Evolutionary conservation across 2,888 invertebrate genomes (phyloP).

Genomic region (Adelphocoris suturalis): DNA sequence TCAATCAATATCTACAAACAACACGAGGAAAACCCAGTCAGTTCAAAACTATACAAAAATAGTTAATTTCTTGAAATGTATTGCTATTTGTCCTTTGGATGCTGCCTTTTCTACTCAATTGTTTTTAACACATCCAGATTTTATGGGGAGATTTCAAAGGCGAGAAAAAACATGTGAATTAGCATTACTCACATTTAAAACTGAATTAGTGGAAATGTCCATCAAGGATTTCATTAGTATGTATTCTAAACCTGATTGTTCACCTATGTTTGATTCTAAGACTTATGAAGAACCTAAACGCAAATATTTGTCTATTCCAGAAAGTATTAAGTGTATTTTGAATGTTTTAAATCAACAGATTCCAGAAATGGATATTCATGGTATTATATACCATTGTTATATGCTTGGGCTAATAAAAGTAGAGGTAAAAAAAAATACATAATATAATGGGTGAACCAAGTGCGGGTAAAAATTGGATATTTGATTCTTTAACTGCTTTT

Average conservation of each 20-base stretch:
- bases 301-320: neutral
- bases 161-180: constrained; percentile 15
- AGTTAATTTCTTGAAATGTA: neutral
- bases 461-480: too few relatives aligned
- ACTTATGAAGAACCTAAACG: neutral
- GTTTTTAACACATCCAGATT: neutral
- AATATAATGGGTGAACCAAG: too few relatives aligned
- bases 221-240: neutral
- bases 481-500: too few relatives aligned
- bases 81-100: neutral
- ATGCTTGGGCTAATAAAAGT: too few relatives aligned
- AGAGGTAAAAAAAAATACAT: too few relatives aligned
- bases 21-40: neutral
- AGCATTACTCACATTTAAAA: constrained; percentile 26
- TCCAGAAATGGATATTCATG: too few relatives aligned
- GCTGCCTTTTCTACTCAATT: constrained; percentile 1
- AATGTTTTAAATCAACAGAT: too few relatives aligned
- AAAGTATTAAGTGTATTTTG: neutral
- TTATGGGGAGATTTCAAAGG: neutral
- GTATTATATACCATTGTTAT: too few relatives aligned
- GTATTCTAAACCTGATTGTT: neutral
- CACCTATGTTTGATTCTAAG: constrained; percentile 6
- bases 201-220: constrained; percentile 8
- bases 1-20: neutral
- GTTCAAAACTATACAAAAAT: constrained; percentile 41